Percentiles rank a stretch among this genome's conserved stretches.
Conservation (phyloP, 2,888 invertebrate species). For the Nasonia oneida region DNA sequence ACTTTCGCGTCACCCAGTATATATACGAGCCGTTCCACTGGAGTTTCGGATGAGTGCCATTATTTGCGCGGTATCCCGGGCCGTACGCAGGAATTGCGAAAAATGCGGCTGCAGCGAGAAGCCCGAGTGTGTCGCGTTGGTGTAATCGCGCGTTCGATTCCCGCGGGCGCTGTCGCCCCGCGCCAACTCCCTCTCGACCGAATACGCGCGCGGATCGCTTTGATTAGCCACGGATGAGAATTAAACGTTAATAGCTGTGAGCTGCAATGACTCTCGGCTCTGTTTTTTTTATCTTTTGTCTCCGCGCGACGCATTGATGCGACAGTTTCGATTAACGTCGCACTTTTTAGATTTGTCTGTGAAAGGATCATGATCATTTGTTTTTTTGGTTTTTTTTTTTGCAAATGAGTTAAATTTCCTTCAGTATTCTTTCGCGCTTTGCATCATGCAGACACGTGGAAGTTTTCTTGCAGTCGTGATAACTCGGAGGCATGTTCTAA, state of each 20-base stretch:
- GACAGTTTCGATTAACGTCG: neutral
- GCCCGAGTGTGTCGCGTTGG: neutral
- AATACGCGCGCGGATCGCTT: slow-evolving; percentile 48
- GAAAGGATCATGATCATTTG: neutral
- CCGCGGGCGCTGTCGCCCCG: slow-evolving; percentile 43
- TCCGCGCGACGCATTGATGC: neutral
- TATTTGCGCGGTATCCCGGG: neutral
- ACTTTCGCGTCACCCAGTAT: neutral
- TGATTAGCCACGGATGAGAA: slow-evolving; percentile 47
- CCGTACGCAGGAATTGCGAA: slow-evolving; percentile 25
- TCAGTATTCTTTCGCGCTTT: neutral
- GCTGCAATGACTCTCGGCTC: slow-evolving; percentile 23
- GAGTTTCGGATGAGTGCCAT: neutral
- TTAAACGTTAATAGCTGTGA: slow-evolving; percentile 48
- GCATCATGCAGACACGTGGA: neutral
- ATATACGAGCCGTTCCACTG: neutral
- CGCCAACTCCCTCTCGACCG: neutral
- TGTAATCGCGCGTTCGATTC: slow-evolving; percentile 60
- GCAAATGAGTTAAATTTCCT: too few species aligned
- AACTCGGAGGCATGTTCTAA: neutral
- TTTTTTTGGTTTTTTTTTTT: neutral
- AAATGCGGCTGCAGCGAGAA: slow-evolving; percentile 18
- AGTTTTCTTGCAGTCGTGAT: neutral
- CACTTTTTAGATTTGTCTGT: neutral
- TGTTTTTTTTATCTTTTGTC: slow-evolving; percentile 12